These are phyloP conservation scores for Acanthornis magna DNA, from an alignment of 2,797 vertebrate genomes.

Conservation along the genomic window DNA sequence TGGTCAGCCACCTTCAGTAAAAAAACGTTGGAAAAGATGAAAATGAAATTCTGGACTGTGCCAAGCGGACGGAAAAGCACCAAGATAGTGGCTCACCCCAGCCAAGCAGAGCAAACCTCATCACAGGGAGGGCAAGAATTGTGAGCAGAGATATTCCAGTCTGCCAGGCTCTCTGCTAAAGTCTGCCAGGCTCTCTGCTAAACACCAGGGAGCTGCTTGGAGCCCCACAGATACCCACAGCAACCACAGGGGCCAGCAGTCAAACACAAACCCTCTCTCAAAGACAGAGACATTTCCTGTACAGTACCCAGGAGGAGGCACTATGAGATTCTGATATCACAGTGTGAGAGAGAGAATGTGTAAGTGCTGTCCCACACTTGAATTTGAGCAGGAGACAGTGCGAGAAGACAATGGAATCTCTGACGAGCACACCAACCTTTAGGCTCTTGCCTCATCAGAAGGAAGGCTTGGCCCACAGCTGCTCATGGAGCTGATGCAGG, in stretches of 20 bases:
- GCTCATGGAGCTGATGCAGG: neutral
- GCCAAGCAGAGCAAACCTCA: neutral
- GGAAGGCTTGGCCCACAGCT: neutral
- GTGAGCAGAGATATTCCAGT: neutral
- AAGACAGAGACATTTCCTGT: neutral
- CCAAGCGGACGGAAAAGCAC: neutral
- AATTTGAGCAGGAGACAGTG: neutral
- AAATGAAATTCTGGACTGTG: neutral
- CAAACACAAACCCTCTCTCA: neutral
- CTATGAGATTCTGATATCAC: neutral
- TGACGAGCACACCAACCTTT: neutral
- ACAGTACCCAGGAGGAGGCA: neutral
- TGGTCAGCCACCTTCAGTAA: neutral
- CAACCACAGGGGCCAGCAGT: neutral
- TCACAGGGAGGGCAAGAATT: neutral
- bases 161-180: neutral
- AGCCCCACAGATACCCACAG: neutral
- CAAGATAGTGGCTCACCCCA: neutral
- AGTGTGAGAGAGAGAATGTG: neutral
- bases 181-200: neutral
- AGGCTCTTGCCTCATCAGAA: neutral
- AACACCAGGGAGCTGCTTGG: neutral
- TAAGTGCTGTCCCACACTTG: neutral
- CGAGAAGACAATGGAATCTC: neutral
- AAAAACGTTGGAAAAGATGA: neutral